Conservation (phyloP, 2,797 vertebrate genomes). For the Rallus crepitans region DNA sequence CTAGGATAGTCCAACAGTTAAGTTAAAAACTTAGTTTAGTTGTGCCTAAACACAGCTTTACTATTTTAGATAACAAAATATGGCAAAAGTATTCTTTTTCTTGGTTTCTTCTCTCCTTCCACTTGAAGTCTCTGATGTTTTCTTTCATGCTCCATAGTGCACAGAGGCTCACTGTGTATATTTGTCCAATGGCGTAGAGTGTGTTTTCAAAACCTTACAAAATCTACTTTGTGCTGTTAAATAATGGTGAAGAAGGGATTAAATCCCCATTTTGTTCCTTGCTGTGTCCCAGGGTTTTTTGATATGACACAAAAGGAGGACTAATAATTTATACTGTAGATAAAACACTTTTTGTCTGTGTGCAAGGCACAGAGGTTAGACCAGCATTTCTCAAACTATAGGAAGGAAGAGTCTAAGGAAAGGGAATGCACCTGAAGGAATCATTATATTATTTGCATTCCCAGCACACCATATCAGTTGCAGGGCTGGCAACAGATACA, state of each 20-base stretch:
- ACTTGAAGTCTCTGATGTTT: neutral
- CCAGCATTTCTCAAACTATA: neutral
- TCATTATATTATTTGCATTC: neutral
- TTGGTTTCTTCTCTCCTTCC: neutral
- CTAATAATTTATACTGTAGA: neutral
- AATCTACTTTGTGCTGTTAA: neutral
- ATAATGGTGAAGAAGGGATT: neutral
- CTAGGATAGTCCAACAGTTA: neutral
- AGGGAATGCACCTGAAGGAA: neutral
- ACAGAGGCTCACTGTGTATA: neutral
- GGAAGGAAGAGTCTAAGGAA: neutral
- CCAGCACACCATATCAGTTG: neutral
- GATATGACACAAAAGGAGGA: rapidly evolving
- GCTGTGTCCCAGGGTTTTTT: neutral
- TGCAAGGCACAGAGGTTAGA: neutral
- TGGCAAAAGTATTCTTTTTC: neutral
- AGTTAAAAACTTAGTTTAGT: neutral
- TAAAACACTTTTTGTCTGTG: neutral
- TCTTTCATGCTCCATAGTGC: neutral
- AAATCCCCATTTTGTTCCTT: neutral
- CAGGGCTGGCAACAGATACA: neutral
- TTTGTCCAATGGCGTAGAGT: neutral
- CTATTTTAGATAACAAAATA: neutral
- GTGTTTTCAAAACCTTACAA: neutral
- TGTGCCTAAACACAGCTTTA: neutral